These are phyloP conservation scores for Sinonovacula constricta DNA, from an alignment of 1,140 invertebrate genomes.

Conservation along the genomic window DNA sequence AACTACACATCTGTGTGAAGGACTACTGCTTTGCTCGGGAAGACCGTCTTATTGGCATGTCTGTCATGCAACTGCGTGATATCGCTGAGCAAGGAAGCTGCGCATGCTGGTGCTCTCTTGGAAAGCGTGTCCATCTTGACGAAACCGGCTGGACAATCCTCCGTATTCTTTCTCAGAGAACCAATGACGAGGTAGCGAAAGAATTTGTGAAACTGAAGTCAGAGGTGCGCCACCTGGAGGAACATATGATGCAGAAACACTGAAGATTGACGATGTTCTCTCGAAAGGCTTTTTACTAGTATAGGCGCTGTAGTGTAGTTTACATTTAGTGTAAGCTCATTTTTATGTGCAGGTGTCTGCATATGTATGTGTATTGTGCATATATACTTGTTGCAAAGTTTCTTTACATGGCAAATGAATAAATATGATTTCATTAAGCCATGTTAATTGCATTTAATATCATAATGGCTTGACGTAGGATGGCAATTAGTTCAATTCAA, in stretches of 20 bases:
- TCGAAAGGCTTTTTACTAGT: too few relatives aligned
- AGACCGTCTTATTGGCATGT: conserved; percentile 97
- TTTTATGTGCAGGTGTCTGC: too few relatives aligned
- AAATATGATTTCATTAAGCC: too few relatives aligned
- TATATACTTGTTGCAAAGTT: too few relatives aligned
- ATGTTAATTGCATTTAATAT: too few relatives aligned
- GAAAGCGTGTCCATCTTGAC: conserved; percentile 97
- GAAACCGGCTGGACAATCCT: conserved; percentile 99
- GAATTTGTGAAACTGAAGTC: conserved; percentile 99
- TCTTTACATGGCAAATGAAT: too few relatives aligned
- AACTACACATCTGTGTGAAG: conserved; percentile 98
- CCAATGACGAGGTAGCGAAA: conserved; percentile 99
- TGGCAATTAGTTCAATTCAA: too few relatives aligned
- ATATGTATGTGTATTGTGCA: too few relatives aligned
- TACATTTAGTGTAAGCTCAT: too few relatives aligned
- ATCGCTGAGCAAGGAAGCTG: conserved; percentile 97
- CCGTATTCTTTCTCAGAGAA: conserved; percentile 97
- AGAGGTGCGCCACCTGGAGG: conserved; percentile 86
- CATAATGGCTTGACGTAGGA: too few relatives aligned
- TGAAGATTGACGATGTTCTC: too few relatives aligned
- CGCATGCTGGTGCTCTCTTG: conserved; percentile 96
- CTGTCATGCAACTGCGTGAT: conserved; percentile 97
- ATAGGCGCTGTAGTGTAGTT: too few relatives aligned
- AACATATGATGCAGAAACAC: conserved; percentile 52
- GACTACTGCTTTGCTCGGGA: conserved; percentile 99